Conservation (phyloP, 2,797 vertebrate species). For the Simalia tracyae region DNA sequence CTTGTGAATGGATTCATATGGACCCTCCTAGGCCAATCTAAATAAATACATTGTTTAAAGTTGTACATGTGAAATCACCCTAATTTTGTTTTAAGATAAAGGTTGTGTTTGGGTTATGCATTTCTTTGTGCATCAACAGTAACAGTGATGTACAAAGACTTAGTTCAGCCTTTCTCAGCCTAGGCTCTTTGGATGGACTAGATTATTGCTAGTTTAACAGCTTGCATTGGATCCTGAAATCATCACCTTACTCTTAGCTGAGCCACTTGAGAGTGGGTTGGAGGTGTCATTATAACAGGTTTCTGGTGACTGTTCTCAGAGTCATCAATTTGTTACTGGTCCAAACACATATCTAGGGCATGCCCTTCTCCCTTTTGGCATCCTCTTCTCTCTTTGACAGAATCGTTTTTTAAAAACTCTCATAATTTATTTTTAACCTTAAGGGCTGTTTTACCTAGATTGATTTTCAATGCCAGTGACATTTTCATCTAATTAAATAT, state of each 20-base stretch:
- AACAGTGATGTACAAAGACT: rapidly evolving
- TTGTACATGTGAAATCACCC: neutral
- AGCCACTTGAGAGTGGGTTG: rapidly evolving
- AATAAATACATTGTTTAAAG: neutral
- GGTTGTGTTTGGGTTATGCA: neutral
- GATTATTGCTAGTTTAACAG: neutral
- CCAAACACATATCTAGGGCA: neutral
- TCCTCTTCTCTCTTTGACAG: slow-evolving; percentile 20
- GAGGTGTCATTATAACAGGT: neutral
- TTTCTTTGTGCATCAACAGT: neutral
- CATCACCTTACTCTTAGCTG: neutral
- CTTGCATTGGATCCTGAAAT: neutral
- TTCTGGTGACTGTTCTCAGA: neutral
- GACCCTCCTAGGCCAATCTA: neutral
- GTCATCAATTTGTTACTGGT: neutral
- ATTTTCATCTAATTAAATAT: neutral
- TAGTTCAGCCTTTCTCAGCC: neutral
- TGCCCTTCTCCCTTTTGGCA: too few relatives aligned
- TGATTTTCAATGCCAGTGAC: neutral
- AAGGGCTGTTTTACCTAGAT: neutral
- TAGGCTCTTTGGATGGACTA: neutral
- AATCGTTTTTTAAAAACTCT: neutral
- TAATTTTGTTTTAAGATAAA: neutral
- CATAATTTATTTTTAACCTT: neutral
- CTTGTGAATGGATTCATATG: neutral